Percentiles rank a stretch among this genome's conserved stretches.
phyloP scores from a whole-genome alignment of 2,888 invertebrate species.

The Torymus texanus region DNA sequence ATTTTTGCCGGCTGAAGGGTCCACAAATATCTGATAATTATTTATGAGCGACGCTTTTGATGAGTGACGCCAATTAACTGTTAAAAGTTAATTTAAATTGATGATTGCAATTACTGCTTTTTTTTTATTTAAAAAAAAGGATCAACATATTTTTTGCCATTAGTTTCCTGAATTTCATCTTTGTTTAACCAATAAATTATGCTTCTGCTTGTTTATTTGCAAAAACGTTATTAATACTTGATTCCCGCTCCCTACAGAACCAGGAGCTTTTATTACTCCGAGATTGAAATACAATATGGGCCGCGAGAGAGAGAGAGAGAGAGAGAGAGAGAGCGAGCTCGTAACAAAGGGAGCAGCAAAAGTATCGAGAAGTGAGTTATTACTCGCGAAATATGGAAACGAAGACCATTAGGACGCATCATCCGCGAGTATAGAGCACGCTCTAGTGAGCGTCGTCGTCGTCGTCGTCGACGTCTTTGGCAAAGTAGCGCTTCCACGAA shows the following conservation, averaged over 20 bases:
- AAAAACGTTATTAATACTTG: no score
- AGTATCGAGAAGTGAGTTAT: conserved; percentile 50
- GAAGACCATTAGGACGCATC: conserved; percentile 52
- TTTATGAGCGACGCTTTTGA: background rate
- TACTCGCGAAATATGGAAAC: conserved; percentile 50
- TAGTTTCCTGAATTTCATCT: no score
- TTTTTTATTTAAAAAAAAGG: no score
- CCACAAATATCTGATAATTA: background rate
- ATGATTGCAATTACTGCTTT: no score
- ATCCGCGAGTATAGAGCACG: conserved; percentile 35
- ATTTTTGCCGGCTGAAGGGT: conserved; percentile 1
- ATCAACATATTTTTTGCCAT: no score
- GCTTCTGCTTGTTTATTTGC: no score
- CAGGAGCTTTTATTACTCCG: background rate
- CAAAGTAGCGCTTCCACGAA: conserved; percentile 63
- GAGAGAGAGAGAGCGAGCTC: no score
- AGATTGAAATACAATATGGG: conserved; percentile 34
- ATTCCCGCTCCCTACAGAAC: no score
- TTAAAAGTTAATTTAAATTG: no score
- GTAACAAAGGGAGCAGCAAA: conserved; percentile 9
- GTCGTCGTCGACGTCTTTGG: conserved; percentile 54
- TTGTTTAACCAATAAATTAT: no score
- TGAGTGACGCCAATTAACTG: background rate
- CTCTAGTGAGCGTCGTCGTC: conserved; percentile 38
- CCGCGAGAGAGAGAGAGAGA: background rate